Evolutionary conservation across 2,888 invertebrate genomes (phyloP).

Genomic region (Mesorhabditis sp.): DNA sequence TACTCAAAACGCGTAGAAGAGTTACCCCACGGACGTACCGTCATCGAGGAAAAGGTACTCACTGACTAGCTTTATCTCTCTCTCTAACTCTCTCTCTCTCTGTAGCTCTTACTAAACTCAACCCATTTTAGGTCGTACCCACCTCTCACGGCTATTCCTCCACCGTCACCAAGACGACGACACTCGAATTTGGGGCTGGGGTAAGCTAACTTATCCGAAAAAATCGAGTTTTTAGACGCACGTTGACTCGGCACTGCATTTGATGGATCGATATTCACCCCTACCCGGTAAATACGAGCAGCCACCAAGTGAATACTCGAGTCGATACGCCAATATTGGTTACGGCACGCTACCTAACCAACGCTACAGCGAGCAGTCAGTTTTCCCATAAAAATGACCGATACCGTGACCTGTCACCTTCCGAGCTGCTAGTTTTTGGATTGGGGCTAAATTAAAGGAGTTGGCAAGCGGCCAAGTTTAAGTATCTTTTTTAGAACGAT

Average conservation of each 20-base stretch:
- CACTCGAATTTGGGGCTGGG: background rate
- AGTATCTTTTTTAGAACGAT: background rate
- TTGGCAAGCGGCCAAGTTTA: no score
- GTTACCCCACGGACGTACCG: conserved; percentile 2
- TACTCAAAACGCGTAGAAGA: background rate
- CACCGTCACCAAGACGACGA: background rate
- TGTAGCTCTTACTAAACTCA: background rate
- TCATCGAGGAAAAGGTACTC: background rate
- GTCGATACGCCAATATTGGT: background rate
- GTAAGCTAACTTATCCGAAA: background rate
- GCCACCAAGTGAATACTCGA: background rate
- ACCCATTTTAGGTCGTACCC: background rate
- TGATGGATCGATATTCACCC: background rate
- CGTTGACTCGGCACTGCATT: background rate
- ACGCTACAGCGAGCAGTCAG: background rate
- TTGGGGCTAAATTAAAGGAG: no score
- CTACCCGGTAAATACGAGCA: background rate
- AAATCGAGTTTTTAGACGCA: background rate
- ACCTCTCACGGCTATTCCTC: background rate
- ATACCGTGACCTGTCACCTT: no score
- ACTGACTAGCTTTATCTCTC: background rate
- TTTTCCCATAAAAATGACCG: no score
- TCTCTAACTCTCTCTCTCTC: background rate
- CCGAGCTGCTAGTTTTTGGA: no score
- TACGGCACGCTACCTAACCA: background rate